Conservation (phyloP, 2,113 vertebrate genomes). For the Tichodroma muraria region DNA sequence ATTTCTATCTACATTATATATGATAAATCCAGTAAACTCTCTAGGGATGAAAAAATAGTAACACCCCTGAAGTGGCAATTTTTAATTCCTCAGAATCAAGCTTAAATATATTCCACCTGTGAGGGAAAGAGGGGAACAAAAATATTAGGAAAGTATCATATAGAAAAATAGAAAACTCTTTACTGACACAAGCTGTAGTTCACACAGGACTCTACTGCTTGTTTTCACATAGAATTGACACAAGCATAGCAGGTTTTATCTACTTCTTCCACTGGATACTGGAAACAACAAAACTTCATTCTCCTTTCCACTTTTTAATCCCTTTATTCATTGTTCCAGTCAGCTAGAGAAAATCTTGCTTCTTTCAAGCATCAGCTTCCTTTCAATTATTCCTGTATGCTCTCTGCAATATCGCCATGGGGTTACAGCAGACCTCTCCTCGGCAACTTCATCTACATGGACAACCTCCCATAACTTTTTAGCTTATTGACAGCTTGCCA, state of each 20-base stretch:
- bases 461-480: neutral
- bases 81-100: neutral
- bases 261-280: neutral
- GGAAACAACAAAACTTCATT: neutral
- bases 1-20: neutral
- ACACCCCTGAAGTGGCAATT: neutral
- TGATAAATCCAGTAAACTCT: neutral
- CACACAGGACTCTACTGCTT: neutral
- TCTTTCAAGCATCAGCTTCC: neutral
- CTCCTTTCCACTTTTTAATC: neutral
- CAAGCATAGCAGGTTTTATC: neutral
- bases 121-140: neutral
- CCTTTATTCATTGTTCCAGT: neutral
- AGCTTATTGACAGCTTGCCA: neutral
- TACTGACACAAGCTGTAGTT: neutral
- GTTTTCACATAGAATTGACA: neutral
- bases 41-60: neutral
- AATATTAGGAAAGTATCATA: neutral
- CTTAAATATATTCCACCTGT: neutral
- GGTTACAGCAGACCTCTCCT: neutral
- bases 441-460: neutral
- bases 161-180: neutral
- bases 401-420: neutral
- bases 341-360: neutral
- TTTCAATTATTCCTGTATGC: neutral